Evolutionary conservation across 2,113 vertebrate species (phyloP), one percentile per base, ranked within the genome.

Genomic region (Ochotona curzoniae): DNA sequence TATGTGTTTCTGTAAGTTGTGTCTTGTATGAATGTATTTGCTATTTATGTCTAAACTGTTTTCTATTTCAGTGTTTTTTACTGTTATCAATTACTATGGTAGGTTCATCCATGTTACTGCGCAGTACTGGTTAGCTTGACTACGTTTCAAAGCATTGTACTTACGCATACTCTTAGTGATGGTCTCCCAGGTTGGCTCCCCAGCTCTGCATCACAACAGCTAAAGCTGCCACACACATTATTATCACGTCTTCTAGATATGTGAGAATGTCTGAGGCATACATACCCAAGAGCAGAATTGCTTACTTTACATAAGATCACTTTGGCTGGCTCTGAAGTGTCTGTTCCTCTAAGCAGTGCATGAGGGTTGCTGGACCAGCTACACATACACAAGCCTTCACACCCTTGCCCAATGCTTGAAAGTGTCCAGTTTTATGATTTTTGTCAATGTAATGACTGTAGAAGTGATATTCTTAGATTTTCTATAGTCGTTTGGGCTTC

Each of bases 61-160:
- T 84, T 91, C 30, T 78, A 17, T 93, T 8, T 94, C 38, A 90
- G n/a, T 94, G 0, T 54, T 89, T 63, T 82, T 61, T 64, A 71
- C 60, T 57, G 15, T 64, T 76, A 90, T 70, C 63, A 81, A 4
- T 89, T 79, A 71, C 38, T 83, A 28, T 85, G 74, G 76, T 49
- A 47, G 49, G 87, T 70, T 66, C 44, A 80, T 74, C 30, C 23
- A 18, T 69, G 14, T 84, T n/a, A 15, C 44, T 84, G 0, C 32
- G 32, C 28, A 83, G 4, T 63, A 71, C 47, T 78, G 66, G 32
- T 44, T 35, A 54, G 18, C 18, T 20, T 57, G 54, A 57, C 18
- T 57, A 4, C 17, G 0, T 17, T 57, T 57, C 38, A 44, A 44
- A 4, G 54, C 54, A 57, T 57, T 57, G 14, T 23, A 21, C 75